Evolutionary conservation across 2,113 vertebrate species (phyloP).

Genomic region (Plecotus auritus): DNA sequence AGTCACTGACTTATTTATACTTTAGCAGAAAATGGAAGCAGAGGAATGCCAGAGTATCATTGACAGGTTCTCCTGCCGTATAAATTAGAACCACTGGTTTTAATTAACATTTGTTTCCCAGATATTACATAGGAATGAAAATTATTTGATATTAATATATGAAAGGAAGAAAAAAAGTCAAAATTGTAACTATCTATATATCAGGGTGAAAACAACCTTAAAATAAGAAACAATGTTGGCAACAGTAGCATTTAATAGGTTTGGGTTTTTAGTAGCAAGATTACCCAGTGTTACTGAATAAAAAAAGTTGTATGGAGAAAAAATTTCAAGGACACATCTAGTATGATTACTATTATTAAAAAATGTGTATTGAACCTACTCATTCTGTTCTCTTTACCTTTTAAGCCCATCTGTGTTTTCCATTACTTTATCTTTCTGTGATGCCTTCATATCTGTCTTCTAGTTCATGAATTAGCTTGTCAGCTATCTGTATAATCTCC

Average conservation of each 20-base stretch:
- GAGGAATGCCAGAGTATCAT: background rate
- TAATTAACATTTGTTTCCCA: background rate
- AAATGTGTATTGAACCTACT: background rate
- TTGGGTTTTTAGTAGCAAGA: background rate
- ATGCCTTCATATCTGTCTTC: background rate
- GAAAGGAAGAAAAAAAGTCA: background rate
- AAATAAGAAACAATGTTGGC: background rate
- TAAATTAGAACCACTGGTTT: no score
- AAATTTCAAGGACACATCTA: background rate
- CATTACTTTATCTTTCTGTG: background rate
- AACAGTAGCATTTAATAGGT: background rate
- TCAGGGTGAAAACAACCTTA: background rate
- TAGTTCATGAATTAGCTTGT: background rate
- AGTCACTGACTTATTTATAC: background rate
- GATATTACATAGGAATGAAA: background rate
- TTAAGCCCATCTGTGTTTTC: background rate
- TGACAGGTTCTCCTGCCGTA: background rate
- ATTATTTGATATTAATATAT: background rate
- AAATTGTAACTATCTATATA: background rate
- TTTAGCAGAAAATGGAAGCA: background rate
- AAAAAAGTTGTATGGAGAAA: background rate
- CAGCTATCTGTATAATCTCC: background rate
- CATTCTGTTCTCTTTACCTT: background rate
- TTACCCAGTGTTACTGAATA: background rate
- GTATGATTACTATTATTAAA: background rate